Conservation (phyloP, 1,140 invertebrate species). For the Drosophila eugracilis region DNA sequence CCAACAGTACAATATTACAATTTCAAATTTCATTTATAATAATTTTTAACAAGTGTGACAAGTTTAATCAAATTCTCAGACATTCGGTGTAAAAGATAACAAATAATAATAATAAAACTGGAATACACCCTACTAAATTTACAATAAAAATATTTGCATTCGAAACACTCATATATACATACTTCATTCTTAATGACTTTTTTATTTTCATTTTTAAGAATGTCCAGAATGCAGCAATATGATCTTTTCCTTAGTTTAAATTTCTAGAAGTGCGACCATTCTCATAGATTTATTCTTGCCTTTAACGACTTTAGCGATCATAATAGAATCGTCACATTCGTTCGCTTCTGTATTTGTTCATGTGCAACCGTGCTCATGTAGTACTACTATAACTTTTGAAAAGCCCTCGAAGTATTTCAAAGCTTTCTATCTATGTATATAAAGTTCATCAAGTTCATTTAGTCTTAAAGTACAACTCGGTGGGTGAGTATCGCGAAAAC, state of each 20-base stretch:
- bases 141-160: neutral
- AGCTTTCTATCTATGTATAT: constrained; percentile 54
- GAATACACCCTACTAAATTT: neutral
- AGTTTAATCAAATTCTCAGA: no score
- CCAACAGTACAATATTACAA: no score
- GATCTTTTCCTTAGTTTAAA: constrained; percentile 1
- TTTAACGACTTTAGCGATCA: constrained; percentile 13
- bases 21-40: no score
- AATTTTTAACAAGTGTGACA: no score
- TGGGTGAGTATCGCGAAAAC: constrained; percentile 65
- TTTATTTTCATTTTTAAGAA: neutral
- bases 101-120: neutral
- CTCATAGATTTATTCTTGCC: constrained; percentile 5
- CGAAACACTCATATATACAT: constrained; percentile 3
- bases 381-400: constrained; percentile 38
- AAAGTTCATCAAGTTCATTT: constrained; percentile 68
- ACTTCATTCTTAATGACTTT: no score
- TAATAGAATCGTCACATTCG: constrained; percentile 28
- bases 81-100: neutral
- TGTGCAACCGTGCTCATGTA: constrained; percentile 5
- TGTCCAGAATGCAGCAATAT: constrained; percentile 13
- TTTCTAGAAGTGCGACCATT: constrained; percentile 8
- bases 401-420: constrained; percentile 38
- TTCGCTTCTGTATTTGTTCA: constrained; percentile 3
- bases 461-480: constrained; percentile 68